Conservation (phyloP, 1,140 invertebrate genomes). For the Drosophila lacteicornis region DNA sequence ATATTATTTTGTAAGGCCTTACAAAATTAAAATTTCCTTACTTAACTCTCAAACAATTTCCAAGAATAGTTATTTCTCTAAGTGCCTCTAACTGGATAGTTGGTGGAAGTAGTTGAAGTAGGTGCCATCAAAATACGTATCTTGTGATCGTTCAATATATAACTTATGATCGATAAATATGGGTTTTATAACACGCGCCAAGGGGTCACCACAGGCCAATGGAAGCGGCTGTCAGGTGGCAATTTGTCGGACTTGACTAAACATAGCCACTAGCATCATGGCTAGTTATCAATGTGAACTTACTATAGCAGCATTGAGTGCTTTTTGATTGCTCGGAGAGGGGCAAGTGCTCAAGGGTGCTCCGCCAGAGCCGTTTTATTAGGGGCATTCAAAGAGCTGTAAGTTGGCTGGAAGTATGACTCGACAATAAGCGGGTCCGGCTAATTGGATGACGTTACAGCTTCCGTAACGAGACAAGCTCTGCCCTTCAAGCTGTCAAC, state of each 20-base stretch:
- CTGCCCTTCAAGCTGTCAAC: slow-evolving; percentile 32
- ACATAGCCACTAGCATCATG: slow-evolving; percentile 19
- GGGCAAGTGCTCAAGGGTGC: slow-evolving; percentile 60
- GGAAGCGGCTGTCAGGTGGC: slow-evolving; percentile 52
- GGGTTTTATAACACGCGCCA: slow-evolving; percentile 30
- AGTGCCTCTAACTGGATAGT: background rate
- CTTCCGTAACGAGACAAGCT: slow-evolving; percentile 50
- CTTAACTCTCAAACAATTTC: background rate
- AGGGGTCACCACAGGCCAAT: slow-evolving; percentile 61
- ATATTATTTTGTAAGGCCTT: too few species aligned
- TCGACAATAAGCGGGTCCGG: slow-evolving; percentile 24
- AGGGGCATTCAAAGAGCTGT: slow-evolving; percentile 42
- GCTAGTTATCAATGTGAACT: slow-evolving; percentile 29
- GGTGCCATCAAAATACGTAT: slow-evolving; percentile 7
- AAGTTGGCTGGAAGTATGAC: slow-evolving; percentile 13
- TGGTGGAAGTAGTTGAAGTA: slow-evolving; percentile 6
- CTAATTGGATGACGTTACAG: slow-evolving; percentile 61
- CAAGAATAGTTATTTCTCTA: too few species aligned
- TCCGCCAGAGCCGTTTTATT: slow-evolving; percentile 8
- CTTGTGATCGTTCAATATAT: slow-evolving; percentile 25
- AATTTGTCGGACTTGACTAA: slow-evolving; percentile 45
- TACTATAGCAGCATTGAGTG: slow-evolving; percentile 31
- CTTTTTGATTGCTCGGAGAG: slow-evolving; percentile 58
- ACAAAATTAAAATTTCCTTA: too few species aligned
- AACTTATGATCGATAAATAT: slow-evolving; percentile 26